Base-by-base conservation (phyloP, 2,888 invertebrate species). In the Iphiclides podalirius region DNA sequence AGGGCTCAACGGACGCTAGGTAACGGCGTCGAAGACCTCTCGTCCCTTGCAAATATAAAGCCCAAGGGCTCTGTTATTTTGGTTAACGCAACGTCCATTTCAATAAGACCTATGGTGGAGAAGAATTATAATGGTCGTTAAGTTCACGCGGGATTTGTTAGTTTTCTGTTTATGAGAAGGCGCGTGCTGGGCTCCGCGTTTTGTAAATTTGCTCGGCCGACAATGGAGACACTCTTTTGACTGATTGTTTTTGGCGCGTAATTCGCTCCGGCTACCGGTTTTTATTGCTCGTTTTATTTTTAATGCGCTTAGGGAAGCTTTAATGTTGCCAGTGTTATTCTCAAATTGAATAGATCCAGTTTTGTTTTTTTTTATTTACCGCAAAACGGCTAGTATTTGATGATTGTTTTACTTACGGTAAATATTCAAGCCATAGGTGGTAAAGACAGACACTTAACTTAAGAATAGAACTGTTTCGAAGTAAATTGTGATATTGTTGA, bases 201-300 rank as follows among this genome's bases (percentile, higher is more conserved):
- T 61, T 59, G 56, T 64, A 59, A 63, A 66, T 61, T 70, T 72
- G 71, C 70, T 66, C 53, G 31, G 41, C 42, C 55, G 60, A 63
- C 63, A 64, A 64, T 61, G 60, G 48, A 51, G 53, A 46, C 26
- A 34, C 20, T 35, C 40, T 20, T 51, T 47, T 53, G 47, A 52
- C 28, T 41, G 48, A 53, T 55, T 55, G 49, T 53, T 53, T 49
- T 47, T 40, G 47, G 36, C 38, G 16, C 39, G 44, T 53, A 46
- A 52, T 52, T 47, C 43, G 53, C 40, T 11, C 11, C 49, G 49
- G 47, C 57, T 55, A 49, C 57, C 39, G 57, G 52, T 40, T 35
- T 54, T 53, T 28, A 15, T 36, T 9, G 23, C 31, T 13, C n/a
- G 15, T 28, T 41, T 14, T 28, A 15, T 28, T 20, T 33, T 41